Base-by-base conservation (phyloP, 2,113 vertebrate genomes). In the Larimichthys polyactis region DNA sequence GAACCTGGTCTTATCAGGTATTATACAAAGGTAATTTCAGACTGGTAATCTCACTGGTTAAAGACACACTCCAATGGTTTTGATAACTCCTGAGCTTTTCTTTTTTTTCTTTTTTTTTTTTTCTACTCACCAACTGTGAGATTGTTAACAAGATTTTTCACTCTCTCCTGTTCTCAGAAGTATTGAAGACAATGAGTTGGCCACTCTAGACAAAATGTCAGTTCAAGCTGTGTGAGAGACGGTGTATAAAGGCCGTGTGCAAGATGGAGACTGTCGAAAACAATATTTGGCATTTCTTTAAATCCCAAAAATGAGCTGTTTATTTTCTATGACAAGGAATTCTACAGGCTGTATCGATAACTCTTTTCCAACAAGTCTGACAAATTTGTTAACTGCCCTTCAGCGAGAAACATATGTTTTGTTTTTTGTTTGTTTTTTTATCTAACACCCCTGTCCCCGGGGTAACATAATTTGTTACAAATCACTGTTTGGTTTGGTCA, bases 1-100 rank as follows among this genome's bases (percentile, higher is more conserved):
- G 67, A 80, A 86, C 52, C 84, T 71, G 69, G 24, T 60, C 43
- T 84, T 84, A 86, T 83, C 81, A 65, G 74, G 70, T 78, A 75
- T 85, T 83, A 85, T 71, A 72, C 71, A 86, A 84, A 77, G 70
- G 73, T 85, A 73, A 75, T 85, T 87, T 72, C 68, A 87, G 71
- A 43, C 24, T 74, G 32, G 78, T 81, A 71, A 85, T 82, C 66
- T 80, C 49, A 11, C 69, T 20, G 43, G 75, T 79, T 88, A 79
- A 85, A 86, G 90, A 81, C 74, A 88, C 74, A 75, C 79, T 85
- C 88, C 79, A 85, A 19, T 88, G 83, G 40, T 81, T 90, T 83
- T 74, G 73, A 89, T 89, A 79, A 87, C 79, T 83, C 64, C 48
- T 74, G 52, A 58, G 71, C 58, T 83, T 40, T 40, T 40, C 36